Evolutionary conservation across 2,797 vertebrate species (phyloP).

Genomic region (Miichthys miiuy): DNA sequence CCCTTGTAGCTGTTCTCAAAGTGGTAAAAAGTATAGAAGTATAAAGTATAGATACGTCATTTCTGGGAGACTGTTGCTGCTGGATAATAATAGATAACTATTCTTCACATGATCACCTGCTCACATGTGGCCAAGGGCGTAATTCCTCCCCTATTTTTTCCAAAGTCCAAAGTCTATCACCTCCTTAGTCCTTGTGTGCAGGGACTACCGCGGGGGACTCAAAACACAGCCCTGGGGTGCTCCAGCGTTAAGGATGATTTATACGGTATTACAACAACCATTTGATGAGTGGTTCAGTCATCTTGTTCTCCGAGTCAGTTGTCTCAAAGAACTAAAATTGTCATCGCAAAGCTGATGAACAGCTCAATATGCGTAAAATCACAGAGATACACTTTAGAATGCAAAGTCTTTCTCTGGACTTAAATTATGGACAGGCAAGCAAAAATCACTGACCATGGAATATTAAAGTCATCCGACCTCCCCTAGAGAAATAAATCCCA

Average conservation of each 20-base stretch:
- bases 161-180: no score
- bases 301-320: neutral
- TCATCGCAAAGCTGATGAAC: neutral
- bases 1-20: no score
- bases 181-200: no score
- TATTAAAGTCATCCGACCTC: conserved; percentile 33
- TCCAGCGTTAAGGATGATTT: neutral
- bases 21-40: no score
- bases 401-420: conserved; percentile 31
- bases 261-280: neutral
- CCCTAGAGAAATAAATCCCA: conserved; percentile 29
- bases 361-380: neutral
- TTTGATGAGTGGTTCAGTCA: neutral
- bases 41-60: no score
- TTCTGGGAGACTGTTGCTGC: no score
- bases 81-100: no score
- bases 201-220: no score
- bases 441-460: conserved; percentile 52
- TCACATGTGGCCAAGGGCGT: no score
- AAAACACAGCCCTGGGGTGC: no score
- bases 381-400: conserved; percentile 17
- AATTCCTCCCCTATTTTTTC: no score
- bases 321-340: neutral
- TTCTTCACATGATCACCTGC: no score
- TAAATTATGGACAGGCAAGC: conserved; percentile 41